Base-by-base conservation (phyloP, 2,113 vertebrate genomes). In the Crotalus helleri region DNA sequence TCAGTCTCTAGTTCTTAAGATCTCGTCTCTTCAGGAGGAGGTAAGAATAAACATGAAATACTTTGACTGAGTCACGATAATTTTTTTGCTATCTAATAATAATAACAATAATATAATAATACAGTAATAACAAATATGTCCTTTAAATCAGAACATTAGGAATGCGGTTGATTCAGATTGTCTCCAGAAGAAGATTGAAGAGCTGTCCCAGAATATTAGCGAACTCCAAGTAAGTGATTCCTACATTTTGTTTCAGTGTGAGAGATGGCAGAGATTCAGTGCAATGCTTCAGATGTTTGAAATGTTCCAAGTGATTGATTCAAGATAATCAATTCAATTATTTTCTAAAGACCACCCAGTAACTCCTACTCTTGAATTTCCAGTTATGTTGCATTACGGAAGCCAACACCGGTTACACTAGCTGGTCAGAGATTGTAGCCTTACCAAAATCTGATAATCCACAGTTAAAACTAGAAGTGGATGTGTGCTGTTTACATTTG, bases 1-100 rank as follows among this genome's bases (percentile, higher is more conserved):
- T 94, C 98, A 98, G 54, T 95, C 96, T 93, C 97, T 99, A 11
- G 95, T 99, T 92, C 89, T 96, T 69, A 98, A 99, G 96, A 98
- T 99, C 59, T 93, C 96, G 11, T 96, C 96, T 94, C 98, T 99
- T 3, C 98, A 99, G 95, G 98, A 99, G 94, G 98, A 99, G 98
- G 99, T 96, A 97, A 90, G 88, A 44, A 39, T 87, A 57, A 24
- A 3, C 39, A 6, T 21, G 15, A 39, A 39, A 19, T 51, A 81
- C 17, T 39, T 33, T 81, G 69, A 81, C 33, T 81, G 74, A 81
- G 33, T 44, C 74, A 44, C 17, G 64, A 33, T 74, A 17, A 33
- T 33, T 74, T 64, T 64, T 29, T 74, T 74, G 69, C n/a, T 74
- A 12, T 33, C n/a, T 13, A 7, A n/a, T 74, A 29, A 61, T 61